Percentiles rank a stretch among this genome's conserved stretches.
Evolutionary conservation across 1,140 invertebrate genomes (phyloP).

Genomic region (Holcopasites calliopsidis): DNA sequence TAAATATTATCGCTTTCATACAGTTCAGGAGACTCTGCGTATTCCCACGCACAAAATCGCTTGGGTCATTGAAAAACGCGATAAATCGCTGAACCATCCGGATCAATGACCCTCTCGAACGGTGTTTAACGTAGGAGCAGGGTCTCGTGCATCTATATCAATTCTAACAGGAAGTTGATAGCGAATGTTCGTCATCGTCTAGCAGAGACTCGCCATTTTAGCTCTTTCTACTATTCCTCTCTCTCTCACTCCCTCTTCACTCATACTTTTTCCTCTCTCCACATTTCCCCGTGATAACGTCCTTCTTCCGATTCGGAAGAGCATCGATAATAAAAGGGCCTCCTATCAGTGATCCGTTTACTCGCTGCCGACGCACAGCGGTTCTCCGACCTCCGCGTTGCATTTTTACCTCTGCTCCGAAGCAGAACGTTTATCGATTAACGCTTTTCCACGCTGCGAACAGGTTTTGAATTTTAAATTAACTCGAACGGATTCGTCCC

Average conservation of each 20-base stretch:
- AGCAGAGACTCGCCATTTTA: constrained; percentile 22
- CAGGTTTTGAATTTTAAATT: not conserved
- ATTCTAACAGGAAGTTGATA: constrained; percentile 65
- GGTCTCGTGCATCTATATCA: constrained; percentile 48
- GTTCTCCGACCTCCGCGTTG: constrained; percentile 3
- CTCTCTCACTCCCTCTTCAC: not conserved
- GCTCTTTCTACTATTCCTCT: not conserved
- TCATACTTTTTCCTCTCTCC: too few species aligned
- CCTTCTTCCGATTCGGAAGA: constrained; percentile 37
- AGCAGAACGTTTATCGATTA: constrained; percentile 11
- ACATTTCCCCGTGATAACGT: too few species aligned
- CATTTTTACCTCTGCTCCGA: not conserved
- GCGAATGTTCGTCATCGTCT: constrained; percentile 54
- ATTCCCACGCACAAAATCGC: not conserved
- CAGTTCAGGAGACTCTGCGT: too few species aligned
- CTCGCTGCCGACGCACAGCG: constrained; percentile 6
- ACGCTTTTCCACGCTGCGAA: not conserved
- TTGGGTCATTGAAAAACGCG: constrained; percentile 37
- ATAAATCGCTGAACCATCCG: constrained; percentile 47
- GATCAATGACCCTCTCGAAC: constrained; percentile 56
- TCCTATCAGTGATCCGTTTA: constrained; percentile 31
- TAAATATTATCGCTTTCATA: too few species aligned
- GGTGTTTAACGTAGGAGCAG: constrained; percentile 50
- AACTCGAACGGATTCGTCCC: not conserved
- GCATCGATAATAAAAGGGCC: constrained; percentile 31